These are phyloP conservation scores for Myripristis jacobus DNA, from an alignment of 2,797 vertebrate genomes.

Conservation along the genomic window DNA sequence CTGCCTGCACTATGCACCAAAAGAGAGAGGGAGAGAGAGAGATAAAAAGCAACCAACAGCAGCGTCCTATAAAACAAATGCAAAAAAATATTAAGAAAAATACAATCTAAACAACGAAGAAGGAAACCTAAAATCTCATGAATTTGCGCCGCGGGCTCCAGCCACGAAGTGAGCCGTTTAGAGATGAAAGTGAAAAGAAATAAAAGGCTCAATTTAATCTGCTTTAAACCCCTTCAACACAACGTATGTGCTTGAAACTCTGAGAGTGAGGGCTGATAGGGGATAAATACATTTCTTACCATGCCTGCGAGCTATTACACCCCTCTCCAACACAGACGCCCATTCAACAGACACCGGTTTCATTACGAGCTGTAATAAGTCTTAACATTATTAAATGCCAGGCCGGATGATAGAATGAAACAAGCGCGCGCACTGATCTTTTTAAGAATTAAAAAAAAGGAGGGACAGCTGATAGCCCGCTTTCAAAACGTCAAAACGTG, in stretches of 20 bases:
- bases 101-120: constrained; percentile 81
- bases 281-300: constrained; percentile 97
- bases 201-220: constrained; percentile 99
- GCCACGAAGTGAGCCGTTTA: constrained; percentile 91
- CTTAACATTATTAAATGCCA: constrained; percentile 97
- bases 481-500: not conserved
- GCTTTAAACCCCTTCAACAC: constrained; percentile 97
- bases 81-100: constrained; percentile 76
- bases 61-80: constrained; percentile 83
- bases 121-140: constrained; percentile 85
- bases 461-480: constrained; percentile 80
- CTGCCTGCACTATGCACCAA: not conserved
- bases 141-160: constrained; percentile 93
- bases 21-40: too few relatives aligned
- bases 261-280: constrained; percentile 94
- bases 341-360: constrained; percentile 92
- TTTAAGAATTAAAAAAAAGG: constrained; percentile 83
- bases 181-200: constrained; percentile 99
- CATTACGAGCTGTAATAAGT: constrained; percentile 97
- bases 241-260: constrained; percentile 93
- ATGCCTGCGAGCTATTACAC: constrained; percentile 95
- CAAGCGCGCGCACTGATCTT: constrained; percentile 85
- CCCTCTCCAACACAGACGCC: constrained; percentile 91
- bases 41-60: constrained; percentile 72
- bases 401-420: constrained; percentile 86